Evolutionary conservation across 2,113 vertebrate species (phyloP).

Genomic region (Eurypyga helias): DNA sequence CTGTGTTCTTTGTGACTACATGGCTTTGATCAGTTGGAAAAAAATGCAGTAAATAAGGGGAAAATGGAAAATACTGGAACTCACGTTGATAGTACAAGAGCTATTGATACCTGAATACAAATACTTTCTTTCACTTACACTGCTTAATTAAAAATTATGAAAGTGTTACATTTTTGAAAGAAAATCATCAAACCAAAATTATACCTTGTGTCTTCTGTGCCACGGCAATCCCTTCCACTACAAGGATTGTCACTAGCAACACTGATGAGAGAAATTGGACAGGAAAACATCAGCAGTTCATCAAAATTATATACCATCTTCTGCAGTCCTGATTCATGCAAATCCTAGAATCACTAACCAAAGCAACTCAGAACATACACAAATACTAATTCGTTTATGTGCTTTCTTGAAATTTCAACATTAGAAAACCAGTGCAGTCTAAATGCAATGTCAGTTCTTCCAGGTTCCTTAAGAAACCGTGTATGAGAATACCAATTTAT

Average conservation of each 20-base stretch:
- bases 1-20: neutral
- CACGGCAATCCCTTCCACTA: conserved; percentile 92
- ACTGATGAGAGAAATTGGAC: conserved; percentile 77
- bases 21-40: neutral
- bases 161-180: neutral
- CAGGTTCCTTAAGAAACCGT: neutral
- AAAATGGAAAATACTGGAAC: neutral
- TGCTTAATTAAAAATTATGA: neutral
- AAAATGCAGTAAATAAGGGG: neutral
- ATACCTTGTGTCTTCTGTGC: conserved; percentile 96
- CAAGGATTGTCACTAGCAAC: conserved; percentile 90
- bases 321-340: neutral
- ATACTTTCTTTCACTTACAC: neutral
- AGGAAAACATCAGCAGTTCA: conserved; percentile 48
- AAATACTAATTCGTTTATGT: neutral
- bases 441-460: neutral
- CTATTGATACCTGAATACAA: neutral
- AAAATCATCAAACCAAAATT: neutral
- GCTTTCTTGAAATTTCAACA: neutral
- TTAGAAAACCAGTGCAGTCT: neutral
- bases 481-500: neutral
- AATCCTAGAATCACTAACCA: neutral
- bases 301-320: neutral
- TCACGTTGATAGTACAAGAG: neutral
- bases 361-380: neutral